Base-by-base conservation (phyloP, 2,888 invertebrate species). In the Leptogaster cylindrica region DNA sequence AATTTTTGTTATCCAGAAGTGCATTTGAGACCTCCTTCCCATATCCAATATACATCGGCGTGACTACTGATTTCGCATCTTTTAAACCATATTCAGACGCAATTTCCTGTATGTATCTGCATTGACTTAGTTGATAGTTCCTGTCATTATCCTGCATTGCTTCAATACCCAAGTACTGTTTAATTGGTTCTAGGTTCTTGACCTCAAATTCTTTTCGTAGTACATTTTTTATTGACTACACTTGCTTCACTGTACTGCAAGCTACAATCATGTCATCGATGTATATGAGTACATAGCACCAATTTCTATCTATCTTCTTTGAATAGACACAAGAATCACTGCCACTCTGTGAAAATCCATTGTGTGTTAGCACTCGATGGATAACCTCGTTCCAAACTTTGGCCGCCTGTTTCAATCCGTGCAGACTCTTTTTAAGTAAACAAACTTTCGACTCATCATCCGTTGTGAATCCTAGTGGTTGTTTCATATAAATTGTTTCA, bases 371-470 rank as follows among this genome's bases (percentile, higher is more conserved):
- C 1, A 58, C 63, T 28, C 58, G 18, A 28, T 71, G 50, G 23
- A 71, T 18, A 10, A 27, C 52, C n/a, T 61, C 58, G 41, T 72
- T 70, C 71, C 70, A 72, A 1, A 58, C 36, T 41, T 46, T 70
- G 18, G 72, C 71, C n/a, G 72, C 63, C 36, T 71, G 70, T 23
- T 71, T 72, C 18, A 71, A 41, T 1, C 71, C 70, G 18, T 71
- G 71, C 6, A 72, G 52, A 16, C 70, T 67, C 18, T 65, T 72
- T 27, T 66, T 66, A 10, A 71, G 50, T n/a, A 66, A 8, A 27
- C 70, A 71, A 28, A 70, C 68, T 23, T 8, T 16, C 7, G 63
- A 51, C 7, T 48, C 33, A 12, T 67, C 39, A 6, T 41, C 65
- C 12, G 20, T 33, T 12, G 41, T 8, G 27, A 71, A 71, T 16